Conservation (phyloP, 2,797 vertebrate genomes). For the Gambelia wislizenii region DNA sequence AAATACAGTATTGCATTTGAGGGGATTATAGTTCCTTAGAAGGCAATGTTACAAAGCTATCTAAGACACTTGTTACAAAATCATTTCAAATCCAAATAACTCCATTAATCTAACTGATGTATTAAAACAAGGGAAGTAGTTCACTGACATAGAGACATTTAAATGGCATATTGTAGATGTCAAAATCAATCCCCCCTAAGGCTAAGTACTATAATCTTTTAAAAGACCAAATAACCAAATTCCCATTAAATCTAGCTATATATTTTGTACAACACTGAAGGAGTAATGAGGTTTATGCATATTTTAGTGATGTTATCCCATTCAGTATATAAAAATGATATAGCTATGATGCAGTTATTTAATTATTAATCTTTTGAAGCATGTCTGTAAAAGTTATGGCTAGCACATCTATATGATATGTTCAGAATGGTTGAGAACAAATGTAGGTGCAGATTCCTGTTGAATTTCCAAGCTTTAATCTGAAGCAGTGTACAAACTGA, state of each 20-base stretch:
- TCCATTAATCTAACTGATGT: background rate
- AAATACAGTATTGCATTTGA: background rate
- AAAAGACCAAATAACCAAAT: slow-evolving; percentile 18
- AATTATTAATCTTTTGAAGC: slow-evolving; percentile 30
- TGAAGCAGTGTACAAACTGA: background rate
- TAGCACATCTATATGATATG: slow-evolving; percentile 28
- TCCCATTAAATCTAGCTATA: slow-evolving; percentile 1
- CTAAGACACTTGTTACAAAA: too few species aligned
- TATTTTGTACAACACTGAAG: slow-evolving; percentile 20
- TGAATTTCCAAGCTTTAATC: slow-evolving; percentile 19
- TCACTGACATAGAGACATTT: background rate
- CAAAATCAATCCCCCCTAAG: slow-evolving; percentile 1
- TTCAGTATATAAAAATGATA: slow-evolving; percentile 19
- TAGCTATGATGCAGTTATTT: slow-evolving; percentile 39
- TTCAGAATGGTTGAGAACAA: background rate
- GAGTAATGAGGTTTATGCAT: background rate
- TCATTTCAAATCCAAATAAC: background rate
- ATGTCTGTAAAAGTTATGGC: slow-evolving; percentile 30
- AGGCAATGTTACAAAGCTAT: background rate
- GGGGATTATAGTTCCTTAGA: background rate
- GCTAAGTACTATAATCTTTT: background rate
- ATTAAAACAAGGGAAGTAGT: background rate
- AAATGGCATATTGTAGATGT: background rate
- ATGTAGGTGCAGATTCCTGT: background rate
- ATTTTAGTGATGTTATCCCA: slow-evolving; percentile 24